These are phyloP conservation scores for Carcharodon carcharias DNA, from an alignment of 2,797 vertebrate species.

Conservation along the genomic window DNA sequence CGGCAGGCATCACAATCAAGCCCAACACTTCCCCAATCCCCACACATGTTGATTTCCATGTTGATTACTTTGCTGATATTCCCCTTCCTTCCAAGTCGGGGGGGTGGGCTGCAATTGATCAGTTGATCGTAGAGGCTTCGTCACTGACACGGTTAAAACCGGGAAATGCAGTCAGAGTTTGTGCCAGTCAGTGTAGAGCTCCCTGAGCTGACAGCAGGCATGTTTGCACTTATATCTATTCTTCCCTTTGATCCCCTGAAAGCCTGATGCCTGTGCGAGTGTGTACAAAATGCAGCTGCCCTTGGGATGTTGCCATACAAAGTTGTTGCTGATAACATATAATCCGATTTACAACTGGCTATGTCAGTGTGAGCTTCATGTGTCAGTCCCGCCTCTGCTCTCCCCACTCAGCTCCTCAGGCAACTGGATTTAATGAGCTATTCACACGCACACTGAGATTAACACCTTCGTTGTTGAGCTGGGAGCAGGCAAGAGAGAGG, in stretches of 20 bases:
- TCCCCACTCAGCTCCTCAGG: background rate
- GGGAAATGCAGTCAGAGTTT: background rate
- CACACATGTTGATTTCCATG: background rate
- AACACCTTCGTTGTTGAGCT: background rate
- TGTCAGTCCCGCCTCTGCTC: background rate
- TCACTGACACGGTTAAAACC: background rate
- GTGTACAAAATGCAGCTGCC: background rate
- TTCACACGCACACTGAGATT: background rate
- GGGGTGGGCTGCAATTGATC: background rate
- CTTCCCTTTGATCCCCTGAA: background rate
- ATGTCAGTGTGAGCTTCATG: background rate
- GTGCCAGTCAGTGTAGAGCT: background rate
- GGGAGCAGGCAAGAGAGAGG: background rate
- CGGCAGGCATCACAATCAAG: background rate
- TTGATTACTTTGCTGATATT: background rate
- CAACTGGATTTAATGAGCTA: background rate
- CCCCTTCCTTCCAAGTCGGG: too few relatives aligned
- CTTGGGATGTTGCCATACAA: background rate
- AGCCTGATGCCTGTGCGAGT: background rate
- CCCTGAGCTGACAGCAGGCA: background rate
- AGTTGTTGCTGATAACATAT: background rate
- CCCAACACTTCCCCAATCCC: background rate
- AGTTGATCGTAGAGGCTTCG: background rate
- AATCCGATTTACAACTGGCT: background rate
- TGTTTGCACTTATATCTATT: background rate